Evolutionary conservation across 2,113 vertebrate species (phyloP).

Genomic region (Bothrops jararaca): DNA sequence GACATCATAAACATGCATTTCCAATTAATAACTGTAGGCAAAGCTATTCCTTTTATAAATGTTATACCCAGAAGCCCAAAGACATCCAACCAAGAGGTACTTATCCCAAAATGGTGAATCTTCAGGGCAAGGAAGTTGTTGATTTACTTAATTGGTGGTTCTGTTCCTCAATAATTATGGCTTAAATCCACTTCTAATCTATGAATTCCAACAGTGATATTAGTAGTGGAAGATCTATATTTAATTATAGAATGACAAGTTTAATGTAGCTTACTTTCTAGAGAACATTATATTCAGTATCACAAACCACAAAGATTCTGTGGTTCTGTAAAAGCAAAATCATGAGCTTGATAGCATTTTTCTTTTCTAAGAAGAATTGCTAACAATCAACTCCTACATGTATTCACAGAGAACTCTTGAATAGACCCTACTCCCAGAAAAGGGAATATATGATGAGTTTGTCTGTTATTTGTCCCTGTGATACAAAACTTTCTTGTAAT

Average conservation of each 20-base stretch:
- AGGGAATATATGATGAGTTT: background rate
- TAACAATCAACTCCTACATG: background rate
- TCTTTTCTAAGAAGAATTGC: background rate
- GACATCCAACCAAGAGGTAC: background rate
- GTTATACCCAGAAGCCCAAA: background rate
- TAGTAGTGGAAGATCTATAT: background rate
- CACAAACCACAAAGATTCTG: background rate
- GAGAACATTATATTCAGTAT: background rate
- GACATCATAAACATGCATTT: background rate
- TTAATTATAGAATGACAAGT: background rate
- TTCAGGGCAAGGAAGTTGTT: background rate
- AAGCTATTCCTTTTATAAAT: too few relatives aligned
- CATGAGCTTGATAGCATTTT: background rate
- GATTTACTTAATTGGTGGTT: background rate
- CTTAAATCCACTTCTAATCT: background rate
- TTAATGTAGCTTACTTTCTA: background rate
- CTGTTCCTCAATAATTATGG: background rate
- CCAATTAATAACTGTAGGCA: background rate
- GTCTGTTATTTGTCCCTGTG: background rate
- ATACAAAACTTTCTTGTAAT: background rate
- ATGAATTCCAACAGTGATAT: background rate
- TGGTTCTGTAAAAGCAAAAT: background rate
- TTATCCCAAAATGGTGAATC: background rate
- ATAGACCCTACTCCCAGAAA: background rate
- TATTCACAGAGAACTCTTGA: background rate